Conservation (phyloP, 2,113 vertebrate species). For the Pterocles burchelli region DNA sequence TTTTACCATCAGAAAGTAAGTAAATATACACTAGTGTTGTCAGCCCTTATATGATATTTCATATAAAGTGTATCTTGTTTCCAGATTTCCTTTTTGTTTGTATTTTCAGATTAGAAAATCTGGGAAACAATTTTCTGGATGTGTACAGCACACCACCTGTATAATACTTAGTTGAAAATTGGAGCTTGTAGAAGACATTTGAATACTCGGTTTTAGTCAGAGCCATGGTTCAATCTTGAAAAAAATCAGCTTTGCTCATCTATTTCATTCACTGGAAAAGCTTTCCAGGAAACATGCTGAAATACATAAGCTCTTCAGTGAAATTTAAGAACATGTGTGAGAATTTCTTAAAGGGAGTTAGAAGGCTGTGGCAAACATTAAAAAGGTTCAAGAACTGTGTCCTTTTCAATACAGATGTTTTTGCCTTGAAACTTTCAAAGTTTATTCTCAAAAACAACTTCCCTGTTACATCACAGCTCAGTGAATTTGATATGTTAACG, state of each 20-base stretch:
- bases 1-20: background rate
- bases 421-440: background rate
- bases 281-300: background rate
- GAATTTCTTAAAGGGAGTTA: background rate
- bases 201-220: background rate
- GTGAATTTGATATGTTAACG: background rate
- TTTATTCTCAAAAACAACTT: background rate
- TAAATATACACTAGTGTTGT: background rate
- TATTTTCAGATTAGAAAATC: background rate
- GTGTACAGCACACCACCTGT: fast-evolving
- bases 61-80: background rate
- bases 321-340: background rate
- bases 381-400: background rate
- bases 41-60: background rate
- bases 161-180: background rate
- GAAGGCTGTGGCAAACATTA: background rate
- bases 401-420: background rate
- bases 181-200: background rate
- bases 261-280: background rate
- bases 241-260: background rate
- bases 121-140: background rate
- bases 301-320: background rate
- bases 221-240: background rate
- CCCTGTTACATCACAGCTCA: background rate
- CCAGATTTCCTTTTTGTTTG: background rate